A percentile compares a stretch with the other conserved stretches of the same genome.
These are phyloP conservation scores for Hippoglossus stenolepis DNA, from an alignment of 2,113 vertebrate species.

Conservation along the genomic window DNA sequence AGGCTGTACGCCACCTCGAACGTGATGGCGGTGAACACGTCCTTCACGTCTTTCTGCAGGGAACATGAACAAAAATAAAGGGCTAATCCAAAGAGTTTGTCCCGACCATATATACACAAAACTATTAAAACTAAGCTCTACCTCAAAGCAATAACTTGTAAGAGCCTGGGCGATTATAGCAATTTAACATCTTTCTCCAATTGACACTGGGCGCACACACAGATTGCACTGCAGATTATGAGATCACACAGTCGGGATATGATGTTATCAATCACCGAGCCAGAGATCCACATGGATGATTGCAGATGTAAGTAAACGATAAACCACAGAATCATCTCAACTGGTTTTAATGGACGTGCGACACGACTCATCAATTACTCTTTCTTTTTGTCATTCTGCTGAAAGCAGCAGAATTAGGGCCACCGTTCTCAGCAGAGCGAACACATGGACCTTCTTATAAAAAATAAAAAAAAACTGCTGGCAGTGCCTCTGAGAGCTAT, in stretches of 20 bases:
- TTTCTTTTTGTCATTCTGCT: constrained; percentile 13
- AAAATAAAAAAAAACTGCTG: constrained; percentile 37
- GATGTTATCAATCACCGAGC: constrained; percentile 23
- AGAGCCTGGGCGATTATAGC: constrained; percentile 20
- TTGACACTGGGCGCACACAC: constrained; percentile 25
- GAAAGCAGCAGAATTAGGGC: constrained; percentile 10
- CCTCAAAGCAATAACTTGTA: constrained; percentile 37
- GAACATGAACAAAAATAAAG: constrained; percentile 46
- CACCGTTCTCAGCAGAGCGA: constrained; percentile 20
- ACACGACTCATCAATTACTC: constrained; percentile 14
- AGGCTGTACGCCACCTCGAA: constrained; percentile 94
- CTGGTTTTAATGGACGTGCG: constrained; percentile 22
- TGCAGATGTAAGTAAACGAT: constrained; percentile 18
- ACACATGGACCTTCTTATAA: background rate
- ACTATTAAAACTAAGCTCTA: constrained; percentile 15
- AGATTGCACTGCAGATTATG: constrained; percentile 48
- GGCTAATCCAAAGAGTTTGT: background rate
- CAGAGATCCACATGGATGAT: constrained; percentile 33
- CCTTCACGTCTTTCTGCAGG: constrained; percentile 92
- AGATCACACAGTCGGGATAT: constrained; percentile 47
- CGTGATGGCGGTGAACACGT: constrained; percentile 93
- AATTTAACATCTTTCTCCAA: constrained; percentile 55
- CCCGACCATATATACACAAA: background rate
- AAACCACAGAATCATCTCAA: constrained; percentile 25
- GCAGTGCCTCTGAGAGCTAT: constrained; percentile 60